Base-by-base conservation (phyloP, 2,888 invertebrate species). In the Parapristionchus giblindavisi region DNA sequence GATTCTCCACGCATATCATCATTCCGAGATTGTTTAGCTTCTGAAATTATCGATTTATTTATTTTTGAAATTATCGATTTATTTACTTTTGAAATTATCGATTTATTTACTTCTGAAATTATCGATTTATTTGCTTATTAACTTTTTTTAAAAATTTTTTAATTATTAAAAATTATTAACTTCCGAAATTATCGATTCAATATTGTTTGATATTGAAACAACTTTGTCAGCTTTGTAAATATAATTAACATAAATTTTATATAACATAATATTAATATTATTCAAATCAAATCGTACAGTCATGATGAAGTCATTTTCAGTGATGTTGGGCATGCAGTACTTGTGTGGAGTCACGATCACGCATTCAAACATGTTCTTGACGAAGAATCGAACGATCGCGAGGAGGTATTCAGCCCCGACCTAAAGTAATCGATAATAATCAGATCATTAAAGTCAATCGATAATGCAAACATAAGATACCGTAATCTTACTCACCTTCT, bases 311-410 rank as follows among this genome's bases (percentile, higher is more conserved):
- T n/a, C 24, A 38, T 68, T 68, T 4, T 68, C 68, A 8, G 32
- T 51, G 14, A 68, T 52, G 8, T 34, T 36, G 32, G 34, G 27
- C 68, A 52, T 27, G 51, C 32, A 34, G 68, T 68, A 68, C 52
- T 68, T 68, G 52, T 68, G 68, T 27, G n/a, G 52, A n/a, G 68
- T 51, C n/a, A 68, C 68, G 68, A 68, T 36, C 21, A 51, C 29
- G 36, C 68, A 68, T 38, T 65, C 63, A 21, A 65, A 29, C 32
- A 40, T 43, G 29, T 43, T 65, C 36, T 4, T 43, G 43, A 65
- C 63, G 63, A 65, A 65, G 63, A 65, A 43, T 4, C 63, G 63
- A 4, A 65, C 63, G 63, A 65, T 40, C 63, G 63, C 40, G 43
- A 65, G 63, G 29, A 65, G 40, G 43, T 65, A 65, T 3, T 40